phyloP scores from a whole-genome alignment of 2,888 invertebrate species.

The Ophion obscuratus region DNA sequence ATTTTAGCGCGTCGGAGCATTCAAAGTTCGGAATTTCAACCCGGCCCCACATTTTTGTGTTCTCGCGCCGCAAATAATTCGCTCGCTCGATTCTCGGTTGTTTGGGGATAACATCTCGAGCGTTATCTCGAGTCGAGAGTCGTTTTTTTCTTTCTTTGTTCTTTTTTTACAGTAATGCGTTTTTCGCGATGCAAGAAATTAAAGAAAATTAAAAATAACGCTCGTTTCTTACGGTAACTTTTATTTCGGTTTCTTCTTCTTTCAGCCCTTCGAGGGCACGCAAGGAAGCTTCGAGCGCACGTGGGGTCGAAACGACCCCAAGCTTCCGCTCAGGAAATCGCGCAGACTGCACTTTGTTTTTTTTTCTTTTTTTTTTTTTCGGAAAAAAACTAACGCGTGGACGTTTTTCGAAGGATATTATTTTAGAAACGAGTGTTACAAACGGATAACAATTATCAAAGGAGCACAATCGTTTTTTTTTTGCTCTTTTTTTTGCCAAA shows the following conservation, averaged over 20 bases:
- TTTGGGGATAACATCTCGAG: no score
- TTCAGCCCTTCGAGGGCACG: neutral
- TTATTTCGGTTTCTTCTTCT: neutral
- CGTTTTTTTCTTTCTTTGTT: no score
- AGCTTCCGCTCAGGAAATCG: neutral
- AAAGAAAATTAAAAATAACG: neutral
- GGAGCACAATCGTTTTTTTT: neutral
- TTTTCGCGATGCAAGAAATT: neutral
- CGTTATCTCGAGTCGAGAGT: neutral
- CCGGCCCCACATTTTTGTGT: neutral
- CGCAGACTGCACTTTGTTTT: neutral
- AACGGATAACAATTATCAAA: neutral
- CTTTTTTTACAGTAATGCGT: neutral
- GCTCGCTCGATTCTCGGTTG: no score
- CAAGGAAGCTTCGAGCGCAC: neutral
- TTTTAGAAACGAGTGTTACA: neutral
- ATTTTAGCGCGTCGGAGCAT: no score
- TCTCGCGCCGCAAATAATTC: neutral
- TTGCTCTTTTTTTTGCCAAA: conserved; percentile 53
- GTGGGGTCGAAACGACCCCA: neutral
- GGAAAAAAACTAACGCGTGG: neutral
- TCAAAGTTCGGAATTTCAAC: no score
- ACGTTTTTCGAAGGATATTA: neutral
- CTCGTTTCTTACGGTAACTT: neutral
- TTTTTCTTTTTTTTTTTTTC: neutral